Base-by-base conservation (phyloP, 2,888 invertebrate species). In the Enchytraeus crypticus region DNA sequence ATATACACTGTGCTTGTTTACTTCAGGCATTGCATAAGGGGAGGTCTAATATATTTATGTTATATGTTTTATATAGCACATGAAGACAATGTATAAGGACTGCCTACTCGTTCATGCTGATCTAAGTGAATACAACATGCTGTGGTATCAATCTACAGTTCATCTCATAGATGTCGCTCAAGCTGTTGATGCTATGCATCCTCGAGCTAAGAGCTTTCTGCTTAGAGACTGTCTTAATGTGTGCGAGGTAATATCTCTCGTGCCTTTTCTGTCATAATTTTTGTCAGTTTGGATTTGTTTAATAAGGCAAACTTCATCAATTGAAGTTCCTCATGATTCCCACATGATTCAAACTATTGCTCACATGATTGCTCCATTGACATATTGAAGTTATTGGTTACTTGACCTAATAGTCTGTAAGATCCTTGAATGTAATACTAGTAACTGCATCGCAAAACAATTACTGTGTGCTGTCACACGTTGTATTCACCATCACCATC, bases 121-220 rank as follows among this genome's bases (percentile, higher is more conserved):
- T 73, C 72, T 85, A 56, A 84, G 83, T 67, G 85, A 84, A 72
- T 85, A 83, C 77, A 85, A 85, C 72, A 75, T 85, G 60, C 75
- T 85, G 47, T 84, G 84, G 81, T 78, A 81, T 63, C 71, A 83
- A 18, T 78, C 77, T 30, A 73, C 76, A 54, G 79, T 82, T 26
- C 82, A 80, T 75, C 76, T 84, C 46, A 85, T 85, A 62, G 85
- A 85, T 73, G 84, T 85, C 3, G 82, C 84, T 29, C 85, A 85
- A 70, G 79, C 84, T 1, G 84, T 85, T 23, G 84, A 85, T 64
- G 73, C 79, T 0, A 79, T 79, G 26, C 84, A 85, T 72, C 84
- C 84, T 0, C 73, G 78, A 57, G 83, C 83, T 26, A 71, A 82
- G 61, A 81, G 82, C 61, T 85, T 84, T 72, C 75, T 85, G 23